A percentile compares a stretch with the other conserved stretches of the same genome.
Conservation (phyloP, 2,113 vertebrate genomes). For the Machaerirhynchus nigripectus region DNA sequence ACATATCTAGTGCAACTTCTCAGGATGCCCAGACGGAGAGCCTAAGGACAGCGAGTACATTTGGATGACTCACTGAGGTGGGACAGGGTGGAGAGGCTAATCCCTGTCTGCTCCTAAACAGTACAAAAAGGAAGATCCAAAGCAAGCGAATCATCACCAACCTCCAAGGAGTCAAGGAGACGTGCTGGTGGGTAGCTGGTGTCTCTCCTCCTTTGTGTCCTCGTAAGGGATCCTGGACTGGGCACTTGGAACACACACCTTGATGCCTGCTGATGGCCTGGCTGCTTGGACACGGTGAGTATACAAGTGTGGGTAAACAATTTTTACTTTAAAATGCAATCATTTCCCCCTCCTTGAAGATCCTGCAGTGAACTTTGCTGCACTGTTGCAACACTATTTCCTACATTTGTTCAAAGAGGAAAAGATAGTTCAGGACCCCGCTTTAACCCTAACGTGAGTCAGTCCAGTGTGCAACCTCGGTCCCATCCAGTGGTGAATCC, state of each 20-base stretch:
- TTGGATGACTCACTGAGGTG: constrained; percentile 20
- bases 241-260: not conserved
- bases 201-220: not conserved
- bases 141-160: constrained; percentile 28
- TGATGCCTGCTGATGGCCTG: not conserved
- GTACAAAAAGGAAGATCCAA: constrained; percentile 35
- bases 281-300: not conserved
- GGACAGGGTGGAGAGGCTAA: constrained; percentile 41
- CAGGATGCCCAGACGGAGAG: not conserved
- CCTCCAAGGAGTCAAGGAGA: not conserved
- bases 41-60: not conserved
- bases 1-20: not conserved
- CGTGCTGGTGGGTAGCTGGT: not conserved
- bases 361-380: not conserved
- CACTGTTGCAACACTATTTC: not conserved
- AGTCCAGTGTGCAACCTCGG: not conserved
- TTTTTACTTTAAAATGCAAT: not conserved
- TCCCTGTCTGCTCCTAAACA: constrained; percentile 21
- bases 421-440: not conserved
- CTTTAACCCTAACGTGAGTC: not conserved
- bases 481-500: not conserved
- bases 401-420: not conserved
- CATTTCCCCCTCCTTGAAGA: not conserved
- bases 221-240: not conserved
- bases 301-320: not conserved